Base-by-base conservation (phyloP, 2,888 invertebrate genomes). In the Phyto melanocephala region DNA sequence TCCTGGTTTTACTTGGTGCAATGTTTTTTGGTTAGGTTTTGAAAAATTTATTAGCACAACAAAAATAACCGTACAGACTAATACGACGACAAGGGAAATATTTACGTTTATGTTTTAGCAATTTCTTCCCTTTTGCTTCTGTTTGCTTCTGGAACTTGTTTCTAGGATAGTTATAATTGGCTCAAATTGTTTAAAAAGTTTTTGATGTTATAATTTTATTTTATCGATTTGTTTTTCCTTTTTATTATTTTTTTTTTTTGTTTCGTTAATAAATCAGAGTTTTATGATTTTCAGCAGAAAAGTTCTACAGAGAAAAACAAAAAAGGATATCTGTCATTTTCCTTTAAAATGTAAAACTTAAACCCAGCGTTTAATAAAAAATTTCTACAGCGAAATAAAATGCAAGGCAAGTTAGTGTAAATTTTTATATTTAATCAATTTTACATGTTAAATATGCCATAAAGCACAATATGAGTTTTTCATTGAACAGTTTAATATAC, bases 201-300 rank as follows among this genome's bases (percentile, higher is more conserved):
- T 60, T 60, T 71, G 50, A 47, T 60, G 42, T 54, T 74, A 63
- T 63, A 54, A 63, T 74, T 52, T 74, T 56, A 74, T 74, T 65
- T n/a, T n/a, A n/a, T n/a, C n/a, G 54, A n/a, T n/a, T n/a, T n/a
- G n/a, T n/a, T n/a, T n/a, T n/a, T n/a, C n/a, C n/a, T n/a, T n/a
- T n/a, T n/a, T n/a, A n/a, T n/a, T n/a, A 63, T 56, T 63, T 24
- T 0, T 35, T 72, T 62, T 0, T 1, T 60, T 37, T 24, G 15
- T 17, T 17, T 35, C 20, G n/a, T 42, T 15, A 8, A 1, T 42
- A 56, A 33, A 33, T 33, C 33, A 2, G 20, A 24, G 8, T 42
- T 54, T 67, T 42, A 42, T 10, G 17, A 42, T 6, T 28, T 54
- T 6, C 17, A 47, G 17, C 2, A 22, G 15, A 68, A 40, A 40